A percentile compares a stretch with the other conserved stretches of the same genome.
Conservation (phyloP, 2,888 invertebrate genomes). For the Tenthredo mesomela region DNA sequence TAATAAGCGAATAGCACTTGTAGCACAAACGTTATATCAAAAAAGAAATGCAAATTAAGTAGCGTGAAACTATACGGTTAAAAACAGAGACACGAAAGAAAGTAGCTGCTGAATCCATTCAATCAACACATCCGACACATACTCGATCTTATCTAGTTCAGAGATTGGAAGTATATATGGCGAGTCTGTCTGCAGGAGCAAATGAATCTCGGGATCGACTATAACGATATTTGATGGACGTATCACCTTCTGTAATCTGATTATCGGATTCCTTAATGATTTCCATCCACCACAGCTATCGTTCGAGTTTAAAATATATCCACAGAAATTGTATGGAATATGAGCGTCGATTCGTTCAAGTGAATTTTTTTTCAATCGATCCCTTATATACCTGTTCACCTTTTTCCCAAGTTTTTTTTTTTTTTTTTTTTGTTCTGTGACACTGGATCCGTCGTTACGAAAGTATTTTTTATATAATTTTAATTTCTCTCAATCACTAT, state of each 20-base stretch:
- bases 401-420: background rate
- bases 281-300: background rate
- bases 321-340: background rate
- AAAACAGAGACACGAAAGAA: conserved; percentile 19
- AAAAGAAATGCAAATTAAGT: conserved; percentile 47
- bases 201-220: background rate
- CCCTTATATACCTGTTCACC: background rate
- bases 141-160: conserved; percentile 40
- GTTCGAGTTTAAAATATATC: background rate
- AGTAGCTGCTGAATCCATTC: conserved; percentile 18
- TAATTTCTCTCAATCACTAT: background rate
- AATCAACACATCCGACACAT: conserved; percentile 34
- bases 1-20: background rate
- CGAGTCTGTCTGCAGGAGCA: background rate
- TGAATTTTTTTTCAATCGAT: background rate
- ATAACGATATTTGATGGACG: conserved; percentile 5
- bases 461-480: background rate
- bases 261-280: background rate
- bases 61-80: conserved; percentile 19
- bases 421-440: background rate
- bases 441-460: background rate
- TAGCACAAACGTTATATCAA: background rate
- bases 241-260: background rate
- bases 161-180: background rate
- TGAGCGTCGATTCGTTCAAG: background rate